phyloP scores from a whole-genome alignment of 2,797 vertebrate genomes.

The Pantherophis alleghaniensis region DNA sequence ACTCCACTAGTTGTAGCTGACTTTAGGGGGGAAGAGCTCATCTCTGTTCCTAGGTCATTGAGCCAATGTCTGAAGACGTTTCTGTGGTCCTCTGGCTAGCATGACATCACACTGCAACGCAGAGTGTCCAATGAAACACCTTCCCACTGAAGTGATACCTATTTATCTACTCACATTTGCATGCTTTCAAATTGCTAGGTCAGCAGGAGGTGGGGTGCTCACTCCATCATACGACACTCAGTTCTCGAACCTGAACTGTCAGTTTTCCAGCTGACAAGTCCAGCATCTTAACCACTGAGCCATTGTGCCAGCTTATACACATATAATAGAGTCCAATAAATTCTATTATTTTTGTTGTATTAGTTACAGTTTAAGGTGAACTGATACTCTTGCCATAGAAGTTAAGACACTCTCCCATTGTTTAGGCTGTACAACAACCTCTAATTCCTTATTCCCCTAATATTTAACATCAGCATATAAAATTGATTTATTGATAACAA shows the following conservation, averaged over 20 bases:
- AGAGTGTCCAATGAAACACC: neutral
- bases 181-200: neutral
- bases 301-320: neutral
- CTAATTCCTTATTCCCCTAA: neutral
- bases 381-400: neutral
- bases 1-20: neutral
- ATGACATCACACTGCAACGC: neutral
- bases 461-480: neutral
- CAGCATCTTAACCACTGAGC: neutral
- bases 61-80: neutral
- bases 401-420: neutral
- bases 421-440: neutral
- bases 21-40: neutral
- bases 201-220: neutral
- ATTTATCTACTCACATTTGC: neutral
- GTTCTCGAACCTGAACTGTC: neutral
- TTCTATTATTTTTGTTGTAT: neutral
- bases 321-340: neutral
- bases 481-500: neutral
- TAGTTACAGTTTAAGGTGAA: neutral
- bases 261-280: neutral
- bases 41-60: neutral
- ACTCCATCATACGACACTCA: neutral
- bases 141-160: neutral
- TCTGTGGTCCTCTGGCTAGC: neutral